Conservation (phyloP, 2,888 invertebrate species). For the Melanostoma scalare region DNA sequence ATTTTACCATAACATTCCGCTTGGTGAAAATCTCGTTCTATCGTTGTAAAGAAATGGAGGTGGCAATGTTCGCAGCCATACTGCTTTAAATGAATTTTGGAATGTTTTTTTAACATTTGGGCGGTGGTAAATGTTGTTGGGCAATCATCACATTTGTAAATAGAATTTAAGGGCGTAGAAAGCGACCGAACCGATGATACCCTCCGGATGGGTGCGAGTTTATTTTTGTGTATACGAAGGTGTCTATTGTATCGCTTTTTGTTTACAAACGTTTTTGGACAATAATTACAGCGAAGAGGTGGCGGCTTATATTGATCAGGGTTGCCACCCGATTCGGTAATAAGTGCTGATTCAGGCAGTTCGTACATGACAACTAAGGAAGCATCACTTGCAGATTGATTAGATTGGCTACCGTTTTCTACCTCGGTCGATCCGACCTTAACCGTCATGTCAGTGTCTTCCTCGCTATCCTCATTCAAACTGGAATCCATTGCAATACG, state of each 20-base stretch:
- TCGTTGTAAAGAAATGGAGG: constrained; percentile 7
- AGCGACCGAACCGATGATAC: not conserved
- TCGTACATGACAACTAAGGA: constrained; percentile 63
- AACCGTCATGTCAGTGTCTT: not conserved
- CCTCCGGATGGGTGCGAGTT: constrained; percentile 33
- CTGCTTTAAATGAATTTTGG: constrained; percentile 27
- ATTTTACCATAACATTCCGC: constrained; percentile 56
- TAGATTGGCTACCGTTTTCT: constrained; percentile 1
- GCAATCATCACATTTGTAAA: constrained; percentile 46
- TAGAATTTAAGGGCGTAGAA: not conserved
- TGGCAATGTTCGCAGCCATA: constrained; percentile 50
- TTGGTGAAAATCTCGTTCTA: constrained; percentile 59
- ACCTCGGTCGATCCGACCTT: not conserved
- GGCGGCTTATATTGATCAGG: constrained; percentile 45
- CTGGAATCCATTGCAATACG: not conserved
- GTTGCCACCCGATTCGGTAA: constrained; percentile 71
- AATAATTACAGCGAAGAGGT: constrained; percentile 52
- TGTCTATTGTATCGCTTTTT: constrained; percentile 47
- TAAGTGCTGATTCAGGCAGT: constrained; percentile 62
- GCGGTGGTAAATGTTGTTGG: constrained; percentile 54
- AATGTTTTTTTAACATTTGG: constrained; percentile 31
- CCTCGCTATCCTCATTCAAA: constrained; percentile 8
- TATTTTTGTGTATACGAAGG: constrained; percentile 38
- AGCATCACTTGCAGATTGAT: constrained; percentile 5
- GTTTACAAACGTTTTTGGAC: constrained; percentile 44